Evolutionary conservation across 2,888 invertebrate genomes (phyloP), one percentile per base, ranked within the genome.

Genomic region (Phrixothrix hirtus): DNA sequence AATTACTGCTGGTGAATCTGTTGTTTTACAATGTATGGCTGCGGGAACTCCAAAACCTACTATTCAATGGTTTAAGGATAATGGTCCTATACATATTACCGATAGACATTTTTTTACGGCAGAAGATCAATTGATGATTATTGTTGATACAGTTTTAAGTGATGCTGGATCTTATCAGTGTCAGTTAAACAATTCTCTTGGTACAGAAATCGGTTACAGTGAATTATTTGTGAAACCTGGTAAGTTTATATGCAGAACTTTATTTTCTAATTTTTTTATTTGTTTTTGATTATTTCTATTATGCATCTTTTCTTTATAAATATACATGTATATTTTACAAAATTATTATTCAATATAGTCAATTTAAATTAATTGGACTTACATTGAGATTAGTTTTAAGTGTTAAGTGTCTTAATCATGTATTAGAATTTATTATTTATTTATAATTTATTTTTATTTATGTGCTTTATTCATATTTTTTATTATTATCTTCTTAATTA

Each of bases 141-240:
- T 96, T 61, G 87, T 92, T 30, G 87, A 91, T 67, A 87, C 90
- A 0, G 82, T 86, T 57, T 73, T 83, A 2, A 80, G 79, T 58
- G 95, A 96, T 78, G 87, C 88, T 17, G 96, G 95, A 0, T 81
- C 81, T 52, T 96, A 95, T 76, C 89, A 92, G 65, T 97, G 96
- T 78, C 87, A 89, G 73, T 88, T 96, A 73, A 87, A 88, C 31
- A 96, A 96, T 78, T 84, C 87, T 30, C 78, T 92, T 29, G 94
- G 93, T 4, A 85, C 84, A 46, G 86, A 87, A 61, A 81, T 83
- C 53, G 91, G 88, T 46, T 81, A 83, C 64, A 86, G 88, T 30
- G 81, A 83, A 51, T 79, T 94, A 39, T 81, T 83, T 38, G 87
- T 92, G 12, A 79, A 87, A 63, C 85, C 88, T 61, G 77, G 80